These are phyloP conservation scores for Phainopepla nitens DNA, from an alignment of 2,113 vertebrate species.

Conservation along the genomic window DNA sequence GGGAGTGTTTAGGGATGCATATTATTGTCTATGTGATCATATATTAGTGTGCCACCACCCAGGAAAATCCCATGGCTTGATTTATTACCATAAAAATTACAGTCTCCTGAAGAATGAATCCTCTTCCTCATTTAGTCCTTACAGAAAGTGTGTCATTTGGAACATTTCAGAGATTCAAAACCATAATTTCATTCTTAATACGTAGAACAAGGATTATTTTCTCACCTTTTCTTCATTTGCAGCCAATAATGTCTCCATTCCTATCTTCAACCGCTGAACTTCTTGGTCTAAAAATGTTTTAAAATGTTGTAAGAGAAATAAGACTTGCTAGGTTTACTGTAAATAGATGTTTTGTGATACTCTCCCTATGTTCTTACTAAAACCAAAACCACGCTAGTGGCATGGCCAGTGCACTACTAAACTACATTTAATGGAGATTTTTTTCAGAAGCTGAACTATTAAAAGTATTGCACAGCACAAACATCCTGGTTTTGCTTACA, in stretches of 20 bases:
- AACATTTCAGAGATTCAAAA: not conserved
- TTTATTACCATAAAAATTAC: not conserved
- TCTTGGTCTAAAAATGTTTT: constrained; percentile 83
- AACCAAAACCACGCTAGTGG: not conserved
- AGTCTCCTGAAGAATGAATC: not conserved
- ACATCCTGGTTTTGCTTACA: not conserved
- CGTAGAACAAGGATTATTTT: not conserved
- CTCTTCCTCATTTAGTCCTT: not conserved
- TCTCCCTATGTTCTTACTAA: not conserved
- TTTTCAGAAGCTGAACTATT: not conserved
- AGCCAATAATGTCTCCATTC: constrained; percentile 86
- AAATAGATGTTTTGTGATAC: not conserved
- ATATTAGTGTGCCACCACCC: not conserved
- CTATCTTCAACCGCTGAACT: constrained; percentile 84
- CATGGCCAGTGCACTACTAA: not conserved
- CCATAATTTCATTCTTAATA: not conserved
- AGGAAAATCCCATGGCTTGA: not conserved
- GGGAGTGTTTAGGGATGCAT: not conserved
- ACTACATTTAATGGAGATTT: not conserved
- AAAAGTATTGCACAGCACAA: not conserved
- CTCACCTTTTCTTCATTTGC: constrained; percentile 94
- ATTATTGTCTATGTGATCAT: not conserved
- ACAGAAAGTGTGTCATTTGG: not conserved
- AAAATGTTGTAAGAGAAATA: not conserved
- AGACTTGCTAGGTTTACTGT: not conserved